Evolutionary conservation across 64 coral and sea anemone genomes (phyloP), one percentile per base, ranked within the genome.

Genomic region (Stylophora pistillata): DNA sequence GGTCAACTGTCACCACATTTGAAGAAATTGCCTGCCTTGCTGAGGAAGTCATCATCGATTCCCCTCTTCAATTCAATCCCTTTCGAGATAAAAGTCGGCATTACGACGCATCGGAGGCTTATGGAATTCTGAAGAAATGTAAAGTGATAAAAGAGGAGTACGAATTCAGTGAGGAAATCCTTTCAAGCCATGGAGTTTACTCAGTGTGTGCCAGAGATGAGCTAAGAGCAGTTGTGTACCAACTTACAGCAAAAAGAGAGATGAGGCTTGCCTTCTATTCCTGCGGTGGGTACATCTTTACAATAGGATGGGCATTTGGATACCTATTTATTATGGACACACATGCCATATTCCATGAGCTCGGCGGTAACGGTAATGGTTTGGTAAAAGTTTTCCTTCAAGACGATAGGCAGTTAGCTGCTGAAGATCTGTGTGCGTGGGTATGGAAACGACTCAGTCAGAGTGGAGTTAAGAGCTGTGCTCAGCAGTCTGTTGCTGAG

Each of bases 291-390:
- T 93, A 88, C 74, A 93, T 71, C 61, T 82, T 93, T 82, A 78
- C 76, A 30, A 81, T 93, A 64, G 91, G 71, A 72, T 93, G 69
- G 71, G 55, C 23, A 74, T 84, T 28, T 53, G 34, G 9, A 47
- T 20, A 93, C 3, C 81, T 82, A 47, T 93, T 93, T 74, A 56
- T 93, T 33, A 61, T 93, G 18, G 86, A 93, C 86, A 93, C 91
- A 34, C 91, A 93, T 65, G 71, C 86, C 53, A 82, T 88, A 53
- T 2, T 5, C 13, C 0, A 23, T 3, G 77, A 93, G 31, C 71
- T n/a, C 9, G 78, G 86, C 15, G 86, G 70, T 33, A 53, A 84
- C 58, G 78, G 78, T 17, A 84, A 87, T 20, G 86, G 30, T 58
- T 61, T 93, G 54, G 71, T 88, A 64, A 93, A 93, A 88, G 86